Evolutionary conservation across 92 coral and sea anemone genomes (phyloP).

Genomic region (Zoanthus gigantus): DNA sequence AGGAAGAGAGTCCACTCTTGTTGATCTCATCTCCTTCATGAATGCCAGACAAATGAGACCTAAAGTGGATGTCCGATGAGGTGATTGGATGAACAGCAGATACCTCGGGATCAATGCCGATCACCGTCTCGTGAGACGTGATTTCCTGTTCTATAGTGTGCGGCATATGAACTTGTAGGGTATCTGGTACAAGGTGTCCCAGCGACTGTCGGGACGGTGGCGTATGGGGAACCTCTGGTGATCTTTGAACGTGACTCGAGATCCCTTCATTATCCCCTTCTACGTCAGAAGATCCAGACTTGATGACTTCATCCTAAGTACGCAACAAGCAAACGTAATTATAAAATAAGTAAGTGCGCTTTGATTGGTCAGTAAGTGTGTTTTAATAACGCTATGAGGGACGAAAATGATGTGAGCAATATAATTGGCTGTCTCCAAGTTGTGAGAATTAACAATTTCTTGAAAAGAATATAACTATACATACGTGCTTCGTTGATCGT

Average conservation of each 20-base stretch:
- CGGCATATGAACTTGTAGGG: slow-evolving; percentile 68
- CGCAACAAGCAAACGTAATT: not conserved
- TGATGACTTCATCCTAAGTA: slow-evolving; percentile 66
- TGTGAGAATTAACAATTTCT: no score
- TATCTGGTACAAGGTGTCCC: slow-evolving; percentile 54
- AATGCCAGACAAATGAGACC: slow-evolving; percentile 55
- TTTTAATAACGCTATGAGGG: no score
- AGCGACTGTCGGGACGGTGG: slow-evolving; percentile 46
- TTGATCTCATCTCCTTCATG: slow-evolving; percentile 51
- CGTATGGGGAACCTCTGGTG: slow-evolving; percentile 64
- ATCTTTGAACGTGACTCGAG: slow-evolving; percentile 51
- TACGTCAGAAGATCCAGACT: slow-evolving; percentile 79
- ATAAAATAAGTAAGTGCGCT: not conserved
- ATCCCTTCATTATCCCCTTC: slow-evolving; percentile 65
- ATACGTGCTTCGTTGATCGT: no score
- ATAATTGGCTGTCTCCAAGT: no score
- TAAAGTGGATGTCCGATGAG: slow-evolving; percentile 46
- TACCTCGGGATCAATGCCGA: slow-evolving; percentile 26
- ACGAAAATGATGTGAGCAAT: no score
- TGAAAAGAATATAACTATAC: no score
- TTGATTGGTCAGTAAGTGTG: no score
- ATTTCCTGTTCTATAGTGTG: slow-evolving; percentile 49
- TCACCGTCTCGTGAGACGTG: slow-evolving; percentile 39
- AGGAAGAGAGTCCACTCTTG: slow-evolving; percentile 64
- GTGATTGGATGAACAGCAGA: slow-evolving; percentile 41